Evolutionary conservation across 2,113 vertebrate species (phyloP).

Genomic region (Trogon surrucura): DNA sequence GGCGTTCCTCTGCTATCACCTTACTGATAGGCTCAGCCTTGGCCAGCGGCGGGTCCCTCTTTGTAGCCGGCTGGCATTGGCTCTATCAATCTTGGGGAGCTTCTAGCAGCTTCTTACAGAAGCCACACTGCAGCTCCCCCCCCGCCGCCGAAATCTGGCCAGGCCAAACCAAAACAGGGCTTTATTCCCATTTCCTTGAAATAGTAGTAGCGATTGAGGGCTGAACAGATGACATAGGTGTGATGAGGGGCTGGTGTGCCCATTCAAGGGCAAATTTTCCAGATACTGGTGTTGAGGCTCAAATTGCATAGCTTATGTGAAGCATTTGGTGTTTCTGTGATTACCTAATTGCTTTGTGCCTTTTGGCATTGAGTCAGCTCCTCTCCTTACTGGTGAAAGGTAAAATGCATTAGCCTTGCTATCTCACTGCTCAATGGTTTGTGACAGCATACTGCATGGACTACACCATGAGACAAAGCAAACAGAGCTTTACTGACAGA

Average conservation of each 20-base stretch:
- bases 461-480: background rate
- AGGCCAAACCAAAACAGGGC: too few species aligned
- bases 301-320: background rate
- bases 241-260: background rate
- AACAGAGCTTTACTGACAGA: background rate
- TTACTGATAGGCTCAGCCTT: too few species aligned
- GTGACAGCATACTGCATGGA: background rate
- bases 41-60: too few species aligned
- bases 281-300: background rate
- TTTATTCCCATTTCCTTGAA: background rate
- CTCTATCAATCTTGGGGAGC: too few species aligned
- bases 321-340: background rate
- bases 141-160: too few species aligned
- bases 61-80: too few species aligned
- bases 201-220: background rate
- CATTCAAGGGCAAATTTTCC: background rate
- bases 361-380: background rate
- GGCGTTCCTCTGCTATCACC: too few species aligned
- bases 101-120: too few species aligned
- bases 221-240: background rate
- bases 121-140: too few species aligned
- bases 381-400: background rate
- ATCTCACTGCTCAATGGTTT: background rate
- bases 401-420: background rate
- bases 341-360: background rate